Evolutionary conservation across 2,113 vertebrate species (phyloP), one percentile per base, ranked within the genome.

Genomic region (Mirza zaza): DNA sequence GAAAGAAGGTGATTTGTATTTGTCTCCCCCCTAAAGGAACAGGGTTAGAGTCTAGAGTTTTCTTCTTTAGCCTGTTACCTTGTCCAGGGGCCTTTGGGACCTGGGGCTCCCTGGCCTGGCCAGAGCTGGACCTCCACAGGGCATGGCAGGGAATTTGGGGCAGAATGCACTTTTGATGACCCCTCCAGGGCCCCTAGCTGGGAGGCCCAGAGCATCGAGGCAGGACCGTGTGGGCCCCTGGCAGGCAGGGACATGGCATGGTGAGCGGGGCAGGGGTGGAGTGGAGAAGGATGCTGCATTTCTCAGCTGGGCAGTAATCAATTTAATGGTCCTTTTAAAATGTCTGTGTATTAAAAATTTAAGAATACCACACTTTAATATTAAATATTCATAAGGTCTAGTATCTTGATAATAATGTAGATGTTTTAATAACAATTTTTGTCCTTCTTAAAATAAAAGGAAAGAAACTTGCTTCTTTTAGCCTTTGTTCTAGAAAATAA

Each of bases 361-460:
- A 99, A 98, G 98, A 99, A 99, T 99, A 99, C 98, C 98, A 99
- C 98, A 98, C 98, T 99, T 99, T 99, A 99, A 98, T 99, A 99
- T 99, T 98, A 98, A 98, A 98, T 98, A 98, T 98, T 98, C 98
- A 98, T 98, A 98, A 99, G 97, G 98, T 98, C 98, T 98, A 98
- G 98, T 98, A 99, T 98, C 98, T 98, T 97, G 98, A 98, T 98
- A 99, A 98, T 98, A 99, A 98, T 97, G 98, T 99, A 99, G 98
- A 98, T 97, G 98, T 99, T 98, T 98, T 99, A 98, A 99, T 98
- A 98, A 98, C 96, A 97, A 97, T 98, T 99, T 98, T 98, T 98
- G 98, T 99, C 98, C 98, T 98, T 98, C 97, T 97, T 97, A 97
- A 98, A 98, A 98, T 97, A 98, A 98, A 98, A 96, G 67, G 90